These are phyloP conservation scores for Scophthalmus maximus DNA, from an alignment of 2,113 vertebrate species.

Conservation along the genomic window DNA sequence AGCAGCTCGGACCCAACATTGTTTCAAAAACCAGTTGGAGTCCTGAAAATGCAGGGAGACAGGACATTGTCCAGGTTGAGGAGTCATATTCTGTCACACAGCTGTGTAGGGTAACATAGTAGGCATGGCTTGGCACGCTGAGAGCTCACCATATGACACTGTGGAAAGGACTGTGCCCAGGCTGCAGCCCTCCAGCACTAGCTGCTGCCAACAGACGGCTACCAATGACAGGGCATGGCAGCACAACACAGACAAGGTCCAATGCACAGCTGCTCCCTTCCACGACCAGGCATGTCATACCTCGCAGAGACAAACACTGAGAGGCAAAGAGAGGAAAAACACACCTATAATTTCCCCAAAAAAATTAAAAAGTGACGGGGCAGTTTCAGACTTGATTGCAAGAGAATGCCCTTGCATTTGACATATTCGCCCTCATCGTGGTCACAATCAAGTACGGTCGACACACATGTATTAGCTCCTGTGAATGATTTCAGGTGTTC, in stretches of 20 bases:
- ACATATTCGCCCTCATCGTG: slow-evolving; percentile 28
- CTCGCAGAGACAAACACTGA: slow-evolving; percentile 68
- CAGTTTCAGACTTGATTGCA: slow-evolving; percentile 28
- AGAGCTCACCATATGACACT: slow-evolving; percentile 72
- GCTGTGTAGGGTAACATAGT: slow-evolving; percentile 59
- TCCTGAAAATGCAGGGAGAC: slow-evolving; percentile 50
- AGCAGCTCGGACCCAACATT: slow-evolving; percentile 44
- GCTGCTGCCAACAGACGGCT: slow-evolving; percentile 76
- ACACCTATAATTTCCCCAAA: slow-evolving; percentile 36
- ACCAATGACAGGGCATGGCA: slow-evolving; percentile 78
- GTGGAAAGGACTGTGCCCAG: slow-evolving; percentile 60
- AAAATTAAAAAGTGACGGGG: slow-evolving; percentile 17
- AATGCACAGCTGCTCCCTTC: slow-evolving; percentile 76
- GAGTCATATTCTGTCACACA: slow-evolving; percentile 63
- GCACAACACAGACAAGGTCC: slow-evolving; percentile 74
- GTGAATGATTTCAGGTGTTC: slow-evolving; percentile 36
- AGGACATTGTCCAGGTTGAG: slow-evolving; percentile 49
- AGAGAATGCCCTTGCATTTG: slow-evolving; percentile 32
- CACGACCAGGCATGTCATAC: slow-evolving; percentile 69
- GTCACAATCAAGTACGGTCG: slow-evolving; percentile 21
- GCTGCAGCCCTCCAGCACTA: slow-evolving; percentile 68
- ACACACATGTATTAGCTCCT: slow-evolving; percentile 20
- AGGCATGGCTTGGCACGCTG: slow-evolving; percentile 55
- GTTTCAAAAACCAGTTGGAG: slow-evolving; percentile 47
- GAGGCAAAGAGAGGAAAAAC: slow-evolving; percentile 16